Base-by-base conservation (phyloP, 2,888 invertebrate species). In the Serripes groenlandicus region DNA sequence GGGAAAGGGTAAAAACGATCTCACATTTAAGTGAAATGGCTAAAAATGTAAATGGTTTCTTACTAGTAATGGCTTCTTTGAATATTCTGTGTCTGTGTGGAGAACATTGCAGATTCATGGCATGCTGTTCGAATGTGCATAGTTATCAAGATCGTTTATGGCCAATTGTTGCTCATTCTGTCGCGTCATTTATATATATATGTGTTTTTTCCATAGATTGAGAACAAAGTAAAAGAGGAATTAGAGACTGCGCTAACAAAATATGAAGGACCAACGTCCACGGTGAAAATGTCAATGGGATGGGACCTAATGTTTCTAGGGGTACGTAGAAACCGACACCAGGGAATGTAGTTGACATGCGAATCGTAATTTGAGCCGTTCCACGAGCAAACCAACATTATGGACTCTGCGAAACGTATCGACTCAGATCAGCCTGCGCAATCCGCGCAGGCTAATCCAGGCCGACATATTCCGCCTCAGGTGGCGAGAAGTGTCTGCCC, bases 241-340 rank as follows among this genome's bases (percentile, higher is more conserved):
- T n/a, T 84, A 30, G 30, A 54, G 4, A 49, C 62, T 11, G 42
- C 71, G 15, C 34, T 87, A 60, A 52, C 75, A 28, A 71, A 76
- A 35, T 87, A 87, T 60, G 73, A 87, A 26, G 87, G 73, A 1
- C 74, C 49, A 18, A 66, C 62, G 15, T 75, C 74, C 23, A 78
- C 56, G 23, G 35, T 72, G 30, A 75, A 84, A 49, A 32, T 78
- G n/a, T 84, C 84, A 1, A 72, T 76, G n/a, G 83, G 82, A 11
- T 87, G 84, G 84, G 84, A 86, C 35, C 77, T 78, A 3, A n/a
- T 87, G 21, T 84, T 87, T 30, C 68, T 84, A 11, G 81, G 82
- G 74, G 87, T 87, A 80, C 66, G 69, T 58, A 30, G 5, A 15
- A 15, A 23, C 23, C 21, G 58, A 18, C n/a, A n/a, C 18, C 18